A percentile compares a stretch with the other conserved stretches of the same genome.
Conservation (phyloP, 2,888 invertebrate species). For the Lutraria lutraria region DNA sequence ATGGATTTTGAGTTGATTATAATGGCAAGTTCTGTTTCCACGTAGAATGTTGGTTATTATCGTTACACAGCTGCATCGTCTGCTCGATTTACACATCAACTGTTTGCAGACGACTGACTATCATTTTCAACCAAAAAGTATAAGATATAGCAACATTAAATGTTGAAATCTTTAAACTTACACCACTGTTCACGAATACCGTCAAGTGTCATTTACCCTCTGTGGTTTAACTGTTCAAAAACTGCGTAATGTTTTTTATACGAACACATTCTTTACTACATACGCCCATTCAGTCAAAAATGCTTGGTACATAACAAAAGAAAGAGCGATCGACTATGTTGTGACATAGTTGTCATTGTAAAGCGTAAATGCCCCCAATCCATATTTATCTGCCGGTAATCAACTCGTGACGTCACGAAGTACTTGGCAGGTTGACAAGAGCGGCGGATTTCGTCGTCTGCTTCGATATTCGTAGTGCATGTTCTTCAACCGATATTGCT, state of each 20-base stretch:
- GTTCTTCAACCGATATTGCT: slow-evolving; percentile 61
- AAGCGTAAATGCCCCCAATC: slow-evolving; percentile 64
- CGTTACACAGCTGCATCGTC: background rate
- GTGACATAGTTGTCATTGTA: slow-evolving; percentile 69
- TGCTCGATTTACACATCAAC: slow-evolving; percentile 21
- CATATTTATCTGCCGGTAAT: slow-evolving; percentile 69
- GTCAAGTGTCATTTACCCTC: slow-evolving; percentile 12
- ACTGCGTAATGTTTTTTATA: background rate
- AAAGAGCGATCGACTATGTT: slow-evolving; percentile 40
- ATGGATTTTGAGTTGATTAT: background rate
- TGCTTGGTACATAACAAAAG: slow-evolving; percentile 25
- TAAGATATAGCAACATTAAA: slow-evolving; percentile 4
- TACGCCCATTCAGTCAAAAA: slow-evolving; percentile 27
- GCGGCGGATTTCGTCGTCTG: slow-evolving; percentile 70
- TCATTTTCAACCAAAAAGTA: slow-evolving; percentile 1
- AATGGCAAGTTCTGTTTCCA: background rate
- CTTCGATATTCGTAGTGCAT: slow-evolving; percentile 66
- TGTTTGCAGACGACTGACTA: slow-evolving; percentile 19
- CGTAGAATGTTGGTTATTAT: background rate
- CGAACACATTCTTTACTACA: background rate
- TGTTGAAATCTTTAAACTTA: background rate
- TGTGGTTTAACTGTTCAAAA: background rate
- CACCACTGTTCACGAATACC: background rate
- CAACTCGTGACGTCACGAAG: slow-evolving; percentile 69
- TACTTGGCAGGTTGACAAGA: slow-evolving; percentile 71